A percentile compares a stretch with the other conserved stretches of the same genome.
Evolutionary conservation across 2,797 vertebrate species (phyloP).

Genomic region (Sebastes kiyomatsui): DNA sequence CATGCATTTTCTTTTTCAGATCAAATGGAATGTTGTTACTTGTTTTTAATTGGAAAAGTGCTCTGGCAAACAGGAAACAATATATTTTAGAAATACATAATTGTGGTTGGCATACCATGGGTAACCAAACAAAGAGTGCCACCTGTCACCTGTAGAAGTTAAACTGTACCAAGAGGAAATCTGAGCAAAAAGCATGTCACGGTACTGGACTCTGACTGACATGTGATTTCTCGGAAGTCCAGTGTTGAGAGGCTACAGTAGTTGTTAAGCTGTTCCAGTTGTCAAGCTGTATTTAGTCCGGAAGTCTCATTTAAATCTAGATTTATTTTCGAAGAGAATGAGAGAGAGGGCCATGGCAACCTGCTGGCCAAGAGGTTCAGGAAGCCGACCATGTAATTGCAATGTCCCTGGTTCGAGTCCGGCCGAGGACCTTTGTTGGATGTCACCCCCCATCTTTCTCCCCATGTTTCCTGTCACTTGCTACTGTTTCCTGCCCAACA

Average conservation of each 20-base stretch:
- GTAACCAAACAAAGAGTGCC: neutral
- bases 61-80: neutral
- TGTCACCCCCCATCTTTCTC: neutral
- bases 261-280: constrained; percentile 33
- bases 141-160: neutral
- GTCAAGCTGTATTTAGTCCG: constrained; percentile 34
- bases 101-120: neutral
- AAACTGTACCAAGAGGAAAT: neutral
- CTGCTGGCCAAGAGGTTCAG: neutral
- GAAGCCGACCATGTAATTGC: neutral
- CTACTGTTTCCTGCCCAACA: neutral
- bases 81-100: neutral
- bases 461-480: neutral
- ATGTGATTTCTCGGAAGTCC: constrained; percentile 1
- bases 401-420: neutral
- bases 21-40: constrained; percentile 8
- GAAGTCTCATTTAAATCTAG: constrained; percentile 24
- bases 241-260: constrained; percentile 7
- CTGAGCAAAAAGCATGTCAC: neutral
- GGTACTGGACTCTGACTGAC: neutral
- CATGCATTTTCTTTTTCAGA: neutral
- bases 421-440: neutral
- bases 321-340: neutral
- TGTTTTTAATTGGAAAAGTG: neutral
- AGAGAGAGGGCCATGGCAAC: neutral